Evolutionary conservation across 2,113 vertebrate genomes (phyloP).

Genomic region (Varanus salvator): DNA sequence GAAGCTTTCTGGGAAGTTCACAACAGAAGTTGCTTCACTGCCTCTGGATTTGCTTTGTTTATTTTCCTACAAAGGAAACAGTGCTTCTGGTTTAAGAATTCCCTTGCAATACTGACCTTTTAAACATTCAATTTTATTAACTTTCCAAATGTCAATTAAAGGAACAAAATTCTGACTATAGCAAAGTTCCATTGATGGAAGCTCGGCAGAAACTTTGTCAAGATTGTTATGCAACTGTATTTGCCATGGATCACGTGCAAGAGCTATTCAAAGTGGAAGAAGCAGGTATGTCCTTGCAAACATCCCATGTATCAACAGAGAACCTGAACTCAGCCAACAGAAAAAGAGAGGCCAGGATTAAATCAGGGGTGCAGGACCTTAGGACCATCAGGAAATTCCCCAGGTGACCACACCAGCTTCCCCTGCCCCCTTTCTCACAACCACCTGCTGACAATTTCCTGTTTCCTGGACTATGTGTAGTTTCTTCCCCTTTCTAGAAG

Average conservation of each 20-base stretch:
- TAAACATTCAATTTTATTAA: slow-evolving; percentile 32
- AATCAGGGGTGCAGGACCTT: background rate
- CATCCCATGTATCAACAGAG: background rate
- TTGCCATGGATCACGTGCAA: no score
- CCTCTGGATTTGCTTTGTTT: background rate
- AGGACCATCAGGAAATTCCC: background rate
- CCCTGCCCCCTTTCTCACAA: no score
- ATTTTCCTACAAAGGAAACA: slow-evolving; percentile 14
- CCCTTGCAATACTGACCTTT: slow-evolving; percentile 1
- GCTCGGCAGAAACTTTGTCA: background rate
- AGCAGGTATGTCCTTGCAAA: background rate
- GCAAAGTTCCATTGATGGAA: background rate
- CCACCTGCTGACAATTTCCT: no score
- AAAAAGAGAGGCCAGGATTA: background rate
- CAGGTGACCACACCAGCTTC: no score
- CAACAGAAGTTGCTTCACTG: background rate
- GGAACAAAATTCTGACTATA: rapidly evolving
- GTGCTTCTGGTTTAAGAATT: background rate
- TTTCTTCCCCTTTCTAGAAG: no score
- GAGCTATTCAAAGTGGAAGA: background rate
- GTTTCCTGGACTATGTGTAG: no score
- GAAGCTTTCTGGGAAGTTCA: no score
- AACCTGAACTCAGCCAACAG: background rate
- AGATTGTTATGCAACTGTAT: background rate
- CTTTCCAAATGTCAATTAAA: background rate